Evolutionary conservation across 2,888 invertebrate genomes (phyloP).

Genomic region (Parasteatoda lunata): DNA sequence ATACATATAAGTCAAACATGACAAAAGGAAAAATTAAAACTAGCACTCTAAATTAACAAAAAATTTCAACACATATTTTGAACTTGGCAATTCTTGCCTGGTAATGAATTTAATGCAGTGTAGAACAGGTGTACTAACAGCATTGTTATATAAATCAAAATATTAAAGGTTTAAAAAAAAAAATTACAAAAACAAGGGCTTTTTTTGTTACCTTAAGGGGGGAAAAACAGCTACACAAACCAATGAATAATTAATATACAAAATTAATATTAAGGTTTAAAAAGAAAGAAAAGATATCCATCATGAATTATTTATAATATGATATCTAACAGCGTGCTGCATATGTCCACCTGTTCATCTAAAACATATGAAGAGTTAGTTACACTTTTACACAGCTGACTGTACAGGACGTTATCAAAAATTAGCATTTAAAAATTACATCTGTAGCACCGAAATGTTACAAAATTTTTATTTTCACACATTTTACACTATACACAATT

Average conservation of each 20-base stretch:
- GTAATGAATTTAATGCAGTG: no score
- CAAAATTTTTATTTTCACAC: conserved; percentile 65
- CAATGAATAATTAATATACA: not conserved
- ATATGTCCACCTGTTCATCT: conserved; percentile 32
- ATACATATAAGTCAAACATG: no score
- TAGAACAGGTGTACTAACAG: not conserved
- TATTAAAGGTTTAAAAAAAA: conserved; percentile 10
- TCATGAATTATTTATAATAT: conserved; percentile 53
- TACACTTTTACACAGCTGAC: conserved; percentile 68
- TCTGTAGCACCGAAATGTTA: conserved; percentile 69
- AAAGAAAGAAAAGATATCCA: conserved; percentile 21
- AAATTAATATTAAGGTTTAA: not conserved
- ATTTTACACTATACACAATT: conserved; percentile 68
- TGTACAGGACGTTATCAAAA: conserved; percentile 69
- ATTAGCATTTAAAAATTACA: conserved; percentile 69
- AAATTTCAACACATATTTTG: no score
- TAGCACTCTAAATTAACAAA: conserved; percentile 26
- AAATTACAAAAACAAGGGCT: not conserved
- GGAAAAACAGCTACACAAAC: not conserved
- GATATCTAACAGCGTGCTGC: conserved; percentile 55
- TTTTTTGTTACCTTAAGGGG: no score
- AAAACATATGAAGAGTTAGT: conserved; percentile 64
- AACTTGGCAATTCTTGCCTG: no score
- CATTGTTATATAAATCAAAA: conserved; percentile 3
- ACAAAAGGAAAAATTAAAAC: no score